Evolutionary conservation across 2,888 invertebrate genomes (phyloP).

Genomic region (Ormia ochracea): DNA sequence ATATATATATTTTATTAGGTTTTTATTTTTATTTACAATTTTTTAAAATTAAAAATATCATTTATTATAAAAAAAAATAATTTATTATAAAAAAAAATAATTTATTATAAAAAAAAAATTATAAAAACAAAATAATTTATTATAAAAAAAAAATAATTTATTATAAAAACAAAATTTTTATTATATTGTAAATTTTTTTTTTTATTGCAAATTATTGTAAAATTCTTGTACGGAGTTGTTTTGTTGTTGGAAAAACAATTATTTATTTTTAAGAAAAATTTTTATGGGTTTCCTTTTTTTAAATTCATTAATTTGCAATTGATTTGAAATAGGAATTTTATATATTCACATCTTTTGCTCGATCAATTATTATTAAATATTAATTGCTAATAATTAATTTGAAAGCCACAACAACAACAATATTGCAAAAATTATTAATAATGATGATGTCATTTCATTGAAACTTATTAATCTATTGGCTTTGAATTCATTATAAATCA

Average conservation of each 20-base stretch:
- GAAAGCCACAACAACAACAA: not conserved
- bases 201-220: constrained; percentile 56
- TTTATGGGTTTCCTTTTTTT: constrained; percentile 20
- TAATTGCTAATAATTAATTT: constrained; percentile 17
- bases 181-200: constrained; percentile 20
- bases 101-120: too few species aligned
- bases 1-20: too few species aligned
- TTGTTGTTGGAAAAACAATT: constrained; percentile 29
- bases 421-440: constrained; percentile 15
- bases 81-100: too few species aligned
- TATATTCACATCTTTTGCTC: constrained; percentile 36
- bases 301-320: constrained; percentile 28
- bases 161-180: too few species aligned
- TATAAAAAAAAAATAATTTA: too few species aligned
- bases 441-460: constrained; percentile 45
- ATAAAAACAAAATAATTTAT: too few species aligned
- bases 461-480: constrained; percentile 30
- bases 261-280: constrained; percentile 24
- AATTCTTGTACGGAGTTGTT: constrained; percentile 45
- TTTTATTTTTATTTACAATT: too few species aligned
- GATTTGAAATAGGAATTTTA: constrained; percentile 19
- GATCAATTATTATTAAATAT: constrained; percentile 50
- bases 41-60: too few species aligned
- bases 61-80: too few species aligned
- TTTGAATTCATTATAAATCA: constrained; percentile 24